A percentile compares a stretch with the other conserved stretches of the same genome.
Conservation (phyloP, 2,797 vertebrate species). For the Acanthurus lineatus region DNA sequence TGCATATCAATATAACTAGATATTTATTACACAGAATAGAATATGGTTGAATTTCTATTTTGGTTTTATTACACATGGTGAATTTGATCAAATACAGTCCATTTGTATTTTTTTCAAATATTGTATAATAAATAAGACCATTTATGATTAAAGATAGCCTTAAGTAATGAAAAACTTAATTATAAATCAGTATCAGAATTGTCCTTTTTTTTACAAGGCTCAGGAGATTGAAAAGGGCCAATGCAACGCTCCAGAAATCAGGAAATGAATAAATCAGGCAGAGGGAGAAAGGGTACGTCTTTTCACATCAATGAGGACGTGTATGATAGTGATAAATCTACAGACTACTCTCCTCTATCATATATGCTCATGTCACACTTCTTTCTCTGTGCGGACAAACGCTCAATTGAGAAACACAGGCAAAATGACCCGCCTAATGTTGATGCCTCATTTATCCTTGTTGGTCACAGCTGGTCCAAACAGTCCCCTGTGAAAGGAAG, state of each 20-base stretch:
- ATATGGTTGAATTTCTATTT: too few species aligned
- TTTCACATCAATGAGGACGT: background rate
- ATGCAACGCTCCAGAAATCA: background rate
- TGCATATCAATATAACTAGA: too few species aligned
- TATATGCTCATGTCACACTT: conserved; percentile 17
- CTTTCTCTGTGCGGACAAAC: conserved; percentile 37
- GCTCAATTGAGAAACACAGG: conserved; percentile 36
- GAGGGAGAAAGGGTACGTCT: background rate
- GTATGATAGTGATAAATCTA: conserved; percentile 10
- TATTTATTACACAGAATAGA: too few species aligned
- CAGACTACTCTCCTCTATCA: conserved; percentile 22
- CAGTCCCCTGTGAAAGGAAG: conserved; percentile 56
- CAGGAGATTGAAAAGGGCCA: background rate
- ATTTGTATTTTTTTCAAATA: background rate
- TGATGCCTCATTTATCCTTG: conserved; percentile 43
- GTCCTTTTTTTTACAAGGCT: background rate
- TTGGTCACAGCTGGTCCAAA: conserved; percentile 68
- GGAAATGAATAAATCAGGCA: too few species aligned
- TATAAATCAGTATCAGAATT: conserved; percentile 9
- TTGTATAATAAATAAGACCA: background rate
- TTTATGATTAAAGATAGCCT: conserved; percentile 20
- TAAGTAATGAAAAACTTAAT: conserved; percentile 8
- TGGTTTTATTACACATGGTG: too few species aligned
- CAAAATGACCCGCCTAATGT: conserved; percentile 40
- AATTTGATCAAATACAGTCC: too few species aligned